phyloP scores from a whole-genome alignment of 2,888 invertebrate species.

The Odontothrips loti region DNA sequence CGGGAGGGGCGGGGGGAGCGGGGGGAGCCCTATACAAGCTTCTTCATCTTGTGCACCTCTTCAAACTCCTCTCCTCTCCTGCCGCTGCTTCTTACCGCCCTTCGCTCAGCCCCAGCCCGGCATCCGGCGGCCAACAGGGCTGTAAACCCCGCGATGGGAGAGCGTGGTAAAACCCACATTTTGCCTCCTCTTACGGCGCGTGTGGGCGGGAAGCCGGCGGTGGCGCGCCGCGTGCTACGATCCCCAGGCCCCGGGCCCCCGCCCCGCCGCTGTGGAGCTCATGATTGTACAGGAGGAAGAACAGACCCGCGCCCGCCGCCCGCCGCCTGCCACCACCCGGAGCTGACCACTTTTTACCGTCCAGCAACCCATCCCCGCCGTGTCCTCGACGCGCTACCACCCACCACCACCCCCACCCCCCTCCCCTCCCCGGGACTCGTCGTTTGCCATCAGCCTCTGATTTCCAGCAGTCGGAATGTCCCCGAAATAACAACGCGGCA shows the following conservation, averaged over 20 bases:
- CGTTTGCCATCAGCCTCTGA: too few relatives aligned
- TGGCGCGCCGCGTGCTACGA: too few relatives aligned
- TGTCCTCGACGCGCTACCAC: too few relatives aligned
- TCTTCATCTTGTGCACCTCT: background rate
- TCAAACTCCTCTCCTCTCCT: background rate
- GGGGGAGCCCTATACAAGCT: background rate
- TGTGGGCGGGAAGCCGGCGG: too few relatives aligned
- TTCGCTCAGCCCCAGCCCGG: background rate
- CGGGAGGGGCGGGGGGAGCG: too few relatives aligned
- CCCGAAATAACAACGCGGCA: too few relatives aligned
- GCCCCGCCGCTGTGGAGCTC: background rate
- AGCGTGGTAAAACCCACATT: slow-evolving; percentile 24
- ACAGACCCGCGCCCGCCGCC: background rate
- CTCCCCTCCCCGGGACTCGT: too few relatives aligned
- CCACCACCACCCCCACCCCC: too few relatives aligned
- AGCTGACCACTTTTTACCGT: too few relatives aligned
- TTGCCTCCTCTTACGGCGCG: background rate
- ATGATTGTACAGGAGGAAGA: background rate
- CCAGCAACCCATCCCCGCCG: too few relatives aligned
- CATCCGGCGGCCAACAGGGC: background rate
- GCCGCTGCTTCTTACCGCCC: background rate
- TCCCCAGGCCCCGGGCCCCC: background rate
- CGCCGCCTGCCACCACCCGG: too few relatives aligned
- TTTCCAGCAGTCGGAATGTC: too few relatives aligned
- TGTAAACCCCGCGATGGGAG: slow-evolving; percentile 1